phyloP scores from a whole-genome alignment of 2,888 invertebrate species.

The Vandiemenella viatica region DNA sequence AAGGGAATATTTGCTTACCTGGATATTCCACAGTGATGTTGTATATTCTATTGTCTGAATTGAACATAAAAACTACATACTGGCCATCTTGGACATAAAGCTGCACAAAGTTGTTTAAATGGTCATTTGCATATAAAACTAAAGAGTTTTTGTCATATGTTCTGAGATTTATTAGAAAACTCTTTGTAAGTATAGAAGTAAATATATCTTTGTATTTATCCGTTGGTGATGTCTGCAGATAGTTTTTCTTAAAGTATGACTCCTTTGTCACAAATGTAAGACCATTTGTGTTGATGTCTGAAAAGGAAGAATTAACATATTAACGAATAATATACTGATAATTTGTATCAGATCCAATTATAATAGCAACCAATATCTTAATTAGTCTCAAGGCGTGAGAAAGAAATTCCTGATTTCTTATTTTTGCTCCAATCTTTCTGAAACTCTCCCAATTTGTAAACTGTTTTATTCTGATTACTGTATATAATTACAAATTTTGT shows the following conservation, averaged over 20 bases:
- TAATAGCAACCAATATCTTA: too few relatives aligned
- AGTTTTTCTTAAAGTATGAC: slow-evolving; percentile 67
- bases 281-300: slow-evolving; percentile 82
- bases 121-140: slow-evolving; percentile 81
- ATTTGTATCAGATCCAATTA: not conserved
- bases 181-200: slow-evolving; percentile 60
- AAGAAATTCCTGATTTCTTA: too few relatives aligned
- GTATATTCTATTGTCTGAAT: slow-evolving; percentile 62
- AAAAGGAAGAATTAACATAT: too few relatives aligned
- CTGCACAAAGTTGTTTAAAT: slow-evolving; percentile 85
- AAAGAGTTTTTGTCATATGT: slow-evolving; percentile 71
- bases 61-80: slow-evolving; percentile 70
- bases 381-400: too few relatives aligned
- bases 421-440: too few relatives aligned
- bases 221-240: slow-evolving; percentile 48
- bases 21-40: slow-evolving; percentile 62
- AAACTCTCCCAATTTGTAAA: too few relatives aligned
- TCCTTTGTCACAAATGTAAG: slow-evolving; percentile 72
- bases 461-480: too few relatives aligned
- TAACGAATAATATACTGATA: not conserved
- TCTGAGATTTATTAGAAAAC: slow-evolving; percentile 74
- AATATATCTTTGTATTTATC: slow-evolving; percentile 44
- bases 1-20: too few relatives aligned
- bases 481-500: too few relatives aligned
- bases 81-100: slow-evolving; percentile 66